These are phyloP conservation scores for Cephus sareptanus DNA, from an alignment of 2,888 invertebrate species.

Conservation along the genomic window DNA sequence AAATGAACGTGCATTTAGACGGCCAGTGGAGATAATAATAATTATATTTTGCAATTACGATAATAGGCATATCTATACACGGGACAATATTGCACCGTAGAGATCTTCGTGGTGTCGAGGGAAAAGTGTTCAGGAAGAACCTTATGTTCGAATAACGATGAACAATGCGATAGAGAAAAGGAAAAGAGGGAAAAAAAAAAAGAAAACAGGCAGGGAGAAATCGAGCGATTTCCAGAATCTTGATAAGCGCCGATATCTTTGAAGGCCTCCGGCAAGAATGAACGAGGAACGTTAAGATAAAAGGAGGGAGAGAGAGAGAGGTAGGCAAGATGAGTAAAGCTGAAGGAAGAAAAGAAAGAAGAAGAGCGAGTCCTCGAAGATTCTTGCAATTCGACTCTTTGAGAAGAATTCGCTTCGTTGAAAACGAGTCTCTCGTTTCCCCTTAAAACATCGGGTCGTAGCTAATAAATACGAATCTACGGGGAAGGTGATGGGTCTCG, in stretches of 20 bases:
- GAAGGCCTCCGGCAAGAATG: slow-evolving; percentile 13
- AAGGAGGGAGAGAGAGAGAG: slow-evolving; percentile 6
- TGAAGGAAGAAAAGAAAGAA: slow-evolving; percentile 10
- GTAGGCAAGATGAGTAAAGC: slow-evolving; percentile 18
- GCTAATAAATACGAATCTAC: not conserved
- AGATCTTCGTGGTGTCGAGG: not conserved
- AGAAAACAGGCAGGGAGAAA: slow-evolving; percentile 6
- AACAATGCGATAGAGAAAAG: slow-evolving; percentile 11
- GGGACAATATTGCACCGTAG: not conserved
- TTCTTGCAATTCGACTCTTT: not conserved
- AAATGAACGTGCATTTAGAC: not conserved
- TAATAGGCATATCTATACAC: not conserved
- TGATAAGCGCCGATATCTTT: slow-evolving; percentile 10
- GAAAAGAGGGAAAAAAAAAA: slow-evolving; percentile 20
- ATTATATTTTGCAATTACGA: not conserved
- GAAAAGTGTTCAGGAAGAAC: not conserved
- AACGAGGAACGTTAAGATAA: slow-evolving; percentile 9
- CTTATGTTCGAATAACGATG: not conserved
- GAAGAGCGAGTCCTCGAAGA: slow-evolving; percentile 9
- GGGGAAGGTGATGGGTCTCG: no score
- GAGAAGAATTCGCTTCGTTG: not conserved
- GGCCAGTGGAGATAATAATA: not conserved
- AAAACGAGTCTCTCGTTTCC: not conserved
- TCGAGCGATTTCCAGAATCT: not conserved
- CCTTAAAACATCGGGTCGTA: not conserved